Evolutionary conservation across 1,140 invertebrate genomes (phyloP).

Genomic region (Idris sp.): DNA sequence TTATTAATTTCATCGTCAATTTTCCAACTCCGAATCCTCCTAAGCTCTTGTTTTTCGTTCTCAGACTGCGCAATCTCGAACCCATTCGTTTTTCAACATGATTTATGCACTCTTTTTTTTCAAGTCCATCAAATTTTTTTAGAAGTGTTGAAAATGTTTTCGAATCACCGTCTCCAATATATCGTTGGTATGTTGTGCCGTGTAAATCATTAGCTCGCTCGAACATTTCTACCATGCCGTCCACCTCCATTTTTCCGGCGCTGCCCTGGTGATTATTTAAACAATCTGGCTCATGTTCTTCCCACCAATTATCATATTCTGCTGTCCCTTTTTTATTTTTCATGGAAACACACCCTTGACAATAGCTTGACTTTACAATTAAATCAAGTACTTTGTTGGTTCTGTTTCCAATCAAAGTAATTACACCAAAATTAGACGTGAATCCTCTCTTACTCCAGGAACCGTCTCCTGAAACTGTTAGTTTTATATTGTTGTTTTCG

Average conservation of each 20-base stretch:
- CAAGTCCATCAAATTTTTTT: constrained; percentile 1
- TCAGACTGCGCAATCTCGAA: constrained; percentile 22
- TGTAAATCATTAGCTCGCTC: constrained; percentile 19
- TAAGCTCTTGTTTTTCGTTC: constrained; percentile 27
- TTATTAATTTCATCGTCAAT: no score
- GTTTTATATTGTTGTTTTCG: no score
- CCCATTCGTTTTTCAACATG: constrained; percentile 47
- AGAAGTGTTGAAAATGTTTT: constrained; percentile 27
- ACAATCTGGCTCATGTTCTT: constrained; percentile 16
- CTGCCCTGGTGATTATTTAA: constrained; percentile 29
- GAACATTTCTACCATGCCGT: constrained; percentile 52
- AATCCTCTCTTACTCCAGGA: no score
- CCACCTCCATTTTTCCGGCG: constrained; percentile 41
- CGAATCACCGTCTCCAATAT: constrained; percentile 52
- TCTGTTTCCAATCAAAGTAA: no score
- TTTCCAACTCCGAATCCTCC: constrained; percentile 14
- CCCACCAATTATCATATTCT: no score
- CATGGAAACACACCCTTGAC: constrained; percentile 14
- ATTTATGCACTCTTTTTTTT: constrained; percentile 28
- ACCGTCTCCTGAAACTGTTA: no score
- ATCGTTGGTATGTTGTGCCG: constrained; percentile 35
- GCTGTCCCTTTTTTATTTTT: constrained; percentile 31
- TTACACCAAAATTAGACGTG: no score
- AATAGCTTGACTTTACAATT: no score
- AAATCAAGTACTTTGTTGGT: no score